Percentiles rank a stretch among this genome's conserved stretches.
These are phyloP conservation scores for Colletes latitarsis DNA, from an alignment of 1,140 invertebrate genomes.

Conservation along the genomic window DNA sequence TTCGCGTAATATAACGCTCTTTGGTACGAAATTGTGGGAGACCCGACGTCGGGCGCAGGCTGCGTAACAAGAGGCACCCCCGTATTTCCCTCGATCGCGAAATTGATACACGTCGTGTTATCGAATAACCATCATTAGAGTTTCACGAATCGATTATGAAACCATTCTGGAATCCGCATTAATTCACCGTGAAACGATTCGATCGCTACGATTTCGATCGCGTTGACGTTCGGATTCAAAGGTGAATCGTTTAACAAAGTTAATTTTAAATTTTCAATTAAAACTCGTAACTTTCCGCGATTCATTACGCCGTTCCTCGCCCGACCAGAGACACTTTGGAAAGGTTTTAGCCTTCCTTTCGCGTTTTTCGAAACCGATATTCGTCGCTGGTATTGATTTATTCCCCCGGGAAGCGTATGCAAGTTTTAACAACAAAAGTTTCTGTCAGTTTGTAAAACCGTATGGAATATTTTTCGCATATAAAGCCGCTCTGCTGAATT, in stretches of 20 bases:
- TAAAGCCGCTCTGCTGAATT: too few species aligned
- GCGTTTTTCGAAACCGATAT: too few species aligned
- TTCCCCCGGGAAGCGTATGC: too few species aligned
- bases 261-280: neutral
- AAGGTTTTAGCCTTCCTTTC: too few species aligned
- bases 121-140: slow-evolving; percentile 2
- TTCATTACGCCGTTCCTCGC: too few species aligned
- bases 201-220: neutral
- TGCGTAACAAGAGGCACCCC: neutral
- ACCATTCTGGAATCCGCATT: neutral
- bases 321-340: too few species aligned
- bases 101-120: neutral
- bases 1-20: neutral
- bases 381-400: too few species aligned
- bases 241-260: neutral
- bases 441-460: too few species aligned
- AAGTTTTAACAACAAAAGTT: too few species aligned
- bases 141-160: slow-evolving; percentile 10
- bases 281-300: neutral
- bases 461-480: too few species aligned
- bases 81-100: neutral
- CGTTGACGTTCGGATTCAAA: neutral
- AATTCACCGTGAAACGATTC: neutral
- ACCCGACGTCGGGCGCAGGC: neutral
- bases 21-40: neutral